These are phyloP conservation scores for Entosphenus tridentatus DNA, from an alignment of 2,113 vertebrate genomes.

Conservation along the genomic window DNA sequence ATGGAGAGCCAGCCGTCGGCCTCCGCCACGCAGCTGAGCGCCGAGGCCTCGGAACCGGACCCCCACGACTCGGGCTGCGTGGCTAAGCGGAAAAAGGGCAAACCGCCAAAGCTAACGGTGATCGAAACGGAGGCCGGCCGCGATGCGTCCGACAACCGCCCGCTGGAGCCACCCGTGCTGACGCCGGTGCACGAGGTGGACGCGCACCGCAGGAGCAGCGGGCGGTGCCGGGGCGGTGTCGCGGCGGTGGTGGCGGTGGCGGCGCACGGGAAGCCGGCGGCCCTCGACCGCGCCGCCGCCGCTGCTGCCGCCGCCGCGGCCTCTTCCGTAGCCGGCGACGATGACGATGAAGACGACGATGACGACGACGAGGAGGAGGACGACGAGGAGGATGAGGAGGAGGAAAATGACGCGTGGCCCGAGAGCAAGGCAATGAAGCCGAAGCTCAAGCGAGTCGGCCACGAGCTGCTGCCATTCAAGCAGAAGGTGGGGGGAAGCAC, in stretches of 20 bases:
- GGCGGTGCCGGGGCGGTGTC: too few species aligned
- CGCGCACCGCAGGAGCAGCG: neutral
- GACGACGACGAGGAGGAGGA: too few species aligned
- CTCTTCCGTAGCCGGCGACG: too few species aligned
- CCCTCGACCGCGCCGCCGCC: neutral
- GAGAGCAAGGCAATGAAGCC: too few species aligned
- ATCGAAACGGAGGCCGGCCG: neutral
- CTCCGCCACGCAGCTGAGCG: neutral
- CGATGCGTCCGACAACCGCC: neutral
- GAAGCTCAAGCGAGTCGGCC: too few species aligned
- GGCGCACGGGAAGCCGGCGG: neutral
- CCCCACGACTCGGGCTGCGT: neutral
- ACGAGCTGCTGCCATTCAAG: neutral
- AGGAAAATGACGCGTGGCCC: neutral
- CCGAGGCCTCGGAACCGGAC: neutral
- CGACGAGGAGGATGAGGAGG: too few species aligned
- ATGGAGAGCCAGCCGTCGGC: constrained; percentile 5
- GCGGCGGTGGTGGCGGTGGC: neutral
- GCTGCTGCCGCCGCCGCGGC: neutral
- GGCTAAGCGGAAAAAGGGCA: neutral
- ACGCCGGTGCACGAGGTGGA: constrained; percentile 4
- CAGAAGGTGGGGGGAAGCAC: neutral
- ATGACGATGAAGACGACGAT: too few species aligned
- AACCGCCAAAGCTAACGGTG: neutral
- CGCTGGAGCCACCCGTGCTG: constrained; percentile 1